Evolutionary conservation across 2,797 vertebrate genomes (phyloP), one percentile per base, ranked within the genome.

Genomic region (Chelon labrosus): DNA sequence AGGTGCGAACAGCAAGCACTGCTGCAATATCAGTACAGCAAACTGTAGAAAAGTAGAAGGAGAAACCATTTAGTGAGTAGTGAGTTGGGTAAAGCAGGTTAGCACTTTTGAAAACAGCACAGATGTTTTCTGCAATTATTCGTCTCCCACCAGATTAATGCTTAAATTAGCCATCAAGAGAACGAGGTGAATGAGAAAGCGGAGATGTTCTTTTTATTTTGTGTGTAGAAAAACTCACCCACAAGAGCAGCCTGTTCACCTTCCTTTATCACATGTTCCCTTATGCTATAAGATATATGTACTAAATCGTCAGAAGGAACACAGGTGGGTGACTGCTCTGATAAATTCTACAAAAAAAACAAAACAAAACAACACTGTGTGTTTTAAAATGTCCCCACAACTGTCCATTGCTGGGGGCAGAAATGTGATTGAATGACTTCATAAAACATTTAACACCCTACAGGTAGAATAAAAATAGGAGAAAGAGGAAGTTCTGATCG

Each of bases 141-240:
- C 22, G 3, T 22, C 22, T 22, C 22, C 22, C 22, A 22, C 22
- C 22, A 22, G 22, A 22, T 22, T 22, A 22, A 22, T 22, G 22
- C 22, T 22, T 1, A 56, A 64, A 65, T 41, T 4, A 49, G 11
- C 6, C 7, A 14, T 20, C 1, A 41, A 6, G 25, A 9, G 7
- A 66, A 47, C n/a, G 4, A 20, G 9, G 4, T 5, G 0, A 42
- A 52, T 42, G 27, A 58, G 38, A 47, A 55, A 77, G 42, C 42
- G 76, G 39, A 25, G 1, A 50, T 7, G 2, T 51, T 31, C 4
- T 17, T 20, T 19, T 47, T 19, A 44, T 1, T 2, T 10, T 37
- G 1, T 27, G 0, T 54, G 7, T 12, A 9, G 20, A 47, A 13
- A 66, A 75, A 88, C 93, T 91, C 66, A 94, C 93, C 88, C 3